These are phyloP conservation scores for Rynchops niger DNA, from an alignment of 2,113 vertebrate genomes.

Conservation along the genomic window DNA sequence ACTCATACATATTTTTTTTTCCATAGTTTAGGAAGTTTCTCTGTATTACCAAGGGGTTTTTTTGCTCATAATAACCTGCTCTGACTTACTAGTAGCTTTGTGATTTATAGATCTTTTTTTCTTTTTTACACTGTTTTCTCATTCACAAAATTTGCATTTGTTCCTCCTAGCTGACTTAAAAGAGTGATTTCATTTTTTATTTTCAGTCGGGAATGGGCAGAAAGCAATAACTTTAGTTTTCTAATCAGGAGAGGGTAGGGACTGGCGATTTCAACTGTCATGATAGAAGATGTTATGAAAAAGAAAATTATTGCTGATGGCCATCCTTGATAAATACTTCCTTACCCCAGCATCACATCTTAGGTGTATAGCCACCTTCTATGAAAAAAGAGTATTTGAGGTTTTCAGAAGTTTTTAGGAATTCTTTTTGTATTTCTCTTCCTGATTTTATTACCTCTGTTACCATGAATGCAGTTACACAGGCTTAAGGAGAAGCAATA, in stretches of 20 bases:
- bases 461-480: background rate
- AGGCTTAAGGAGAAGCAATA: background rate
- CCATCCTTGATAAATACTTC: background rate
- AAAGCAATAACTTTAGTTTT: background rate
- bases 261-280: background rate
- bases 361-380: background rate
- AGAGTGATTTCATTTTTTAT: background rate
- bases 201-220: background rate
- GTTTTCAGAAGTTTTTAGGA: background rate
- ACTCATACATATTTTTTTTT: background rate
- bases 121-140: background rate
- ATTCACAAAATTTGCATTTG: background rate
- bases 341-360: background rate
- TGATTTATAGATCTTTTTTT: background rate
- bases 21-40: background rate
- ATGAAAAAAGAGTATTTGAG: background rate
- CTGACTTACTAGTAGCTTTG: background rate
- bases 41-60: background rate
- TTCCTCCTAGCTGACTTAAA: background rate
- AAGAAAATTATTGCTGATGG: accelerated
- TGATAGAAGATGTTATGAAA: background rate
- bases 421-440: background rate
- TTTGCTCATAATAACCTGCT: background rate
- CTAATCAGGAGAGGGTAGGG: background rate
- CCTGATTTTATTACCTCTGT: background rate